Percentiles rank a stretch among this genome's conserved stretches.
These are phyloP conservation scores for Apus apus DNA, from an alignment of 2,113 vertebrate species.

Conservation along the genomic window DNA sequence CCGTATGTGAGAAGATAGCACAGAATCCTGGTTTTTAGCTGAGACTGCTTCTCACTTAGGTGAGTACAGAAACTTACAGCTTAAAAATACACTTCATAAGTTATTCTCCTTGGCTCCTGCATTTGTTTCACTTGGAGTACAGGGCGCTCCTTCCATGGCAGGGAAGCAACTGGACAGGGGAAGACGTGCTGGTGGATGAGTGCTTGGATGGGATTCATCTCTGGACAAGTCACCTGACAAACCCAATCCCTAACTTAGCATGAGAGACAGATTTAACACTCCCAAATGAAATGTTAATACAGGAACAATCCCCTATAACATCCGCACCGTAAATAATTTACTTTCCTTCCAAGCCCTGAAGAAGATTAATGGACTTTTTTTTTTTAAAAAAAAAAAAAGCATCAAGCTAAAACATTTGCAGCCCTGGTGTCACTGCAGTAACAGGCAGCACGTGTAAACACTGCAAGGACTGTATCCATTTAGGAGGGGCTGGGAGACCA, in stretches of 20 bases:
- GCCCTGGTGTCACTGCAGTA: constrained; percentile 44
- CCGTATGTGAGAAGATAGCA: background rate
- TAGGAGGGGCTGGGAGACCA: constrained; percentile 59
- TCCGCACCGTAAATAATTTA: constrained; percentile 79
- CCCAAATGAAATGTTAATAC: constrained; percentile 72
- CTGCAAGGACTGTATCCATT: constrained; percentile 42
- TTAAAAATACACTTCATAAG: background rate
- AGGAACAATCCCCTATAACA: constrained; percentile 69
- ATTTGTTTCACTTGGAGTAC: background rate
- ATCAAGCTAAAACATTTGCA: constrained; percentile 64
- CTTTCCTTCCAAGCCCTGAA: constrained; percentile 55
- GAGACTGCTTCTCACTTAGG: background rate
- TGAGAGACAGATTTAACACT: constrained; percentile 59
- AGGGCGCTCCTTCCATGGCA: background rate
- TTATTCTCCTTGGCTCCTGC: background rate
- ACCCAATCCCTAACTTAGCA: background rate
- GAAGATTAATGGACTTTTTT: constrained; percentile 76
- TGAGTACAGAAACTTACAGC: background rate
- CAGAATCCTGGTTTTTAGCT: background rate
- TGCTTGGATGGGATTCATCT: constrained; percentile 39
- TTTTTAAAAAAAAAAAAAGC: background rate
- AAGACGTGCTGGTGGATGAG: background rate
- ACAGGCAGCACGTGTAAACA: constrained; percentile 73
- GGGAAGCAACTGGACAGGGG: background rate
- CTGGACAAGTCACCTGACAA: constrained; percentile 22